Base-by-base conservation (phyloP, 2,113 vertebrate species). In the Psilopogon haemacephalus region DNA sequence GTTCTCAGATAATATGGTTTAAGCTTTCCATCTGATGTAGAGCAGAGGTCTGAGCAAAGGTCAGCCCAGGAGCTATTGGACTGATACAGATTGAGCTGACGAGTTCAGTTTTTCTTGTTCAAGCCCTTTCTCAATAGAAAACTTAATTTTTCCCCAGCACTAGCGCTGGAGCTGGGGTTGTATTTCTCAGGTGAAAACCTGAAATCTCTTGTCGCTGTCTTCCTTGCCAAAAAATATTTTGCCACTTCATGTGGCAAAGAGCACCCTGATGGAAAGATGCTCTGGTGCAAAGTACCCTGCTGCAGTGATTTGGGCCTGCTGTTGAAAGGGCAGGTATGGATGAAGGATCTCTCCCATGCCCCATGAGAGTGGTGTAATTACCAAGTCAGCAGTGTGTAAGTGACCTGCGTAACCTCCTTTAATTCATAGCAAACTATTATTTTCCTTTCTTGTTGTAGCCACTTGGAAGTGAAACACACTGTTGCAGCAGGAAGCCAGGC, bases 291-390 rank as follows among this genome's bases (percentile, higher is more conserved):
- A 33, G 33, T 28, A 15, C 24, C 35, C 24, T 67, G 55, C 50
- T 0, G 0, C 4, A 5, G 55, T 50, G 52, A 13, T 67, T 89
- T 33, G 37, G 77, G 19, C 2, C 4, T 14, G 6, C 3, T 21
- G 42, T 30, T 69, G 59, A 69, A 81, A 73, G 33, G 60, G 42
- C 55, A 74, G 40, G 10, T 2, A 0, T 48, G 55, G 60, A 30
- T 38, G 67, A 37, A 54, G 27, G 21, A 5, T 74, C 33, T 33
- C n/a, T 68, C 54, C 70, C n/a, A 7, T 13, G 24, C 52, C 46
- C 63, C 4, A 1, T 30, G 32, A 78, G 32, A 75, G 37, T 0
- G 5, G 23, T 37, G 28, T 44, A 56, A 37, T 68, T 75, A 46
- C 65, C 26, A 59, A 56, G 37, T 37, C 60, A 69, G 55, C 46